phyloP scores from a whole-genome alignment of 2,888 invertebrate species.

The Tipula vernalis region DNA sequence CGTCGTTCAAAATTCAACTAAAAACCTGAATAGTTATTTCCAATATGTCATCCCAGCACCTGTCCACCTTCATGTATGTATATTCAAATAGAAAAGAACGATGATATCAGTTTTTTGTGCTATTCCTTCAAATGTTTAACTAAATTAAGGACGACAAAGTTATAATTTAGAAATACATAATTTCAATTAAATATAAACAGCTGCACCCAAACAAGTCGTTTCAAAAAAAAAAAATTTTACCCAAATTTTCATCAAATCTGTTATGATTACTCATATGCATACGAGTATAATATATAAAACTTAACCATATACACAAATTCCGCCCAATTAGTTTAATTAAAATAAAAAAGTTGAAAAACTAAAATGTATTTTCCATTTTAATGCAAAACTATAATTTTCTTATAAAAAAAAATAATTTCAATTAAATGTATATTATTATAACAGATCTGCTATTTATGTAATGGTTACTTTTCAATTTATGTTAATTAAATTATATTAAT shows the following conservation, averaged over 20 bases:
- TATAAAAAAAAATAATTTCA: not conserved
- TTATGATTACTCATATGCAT: not conserved
- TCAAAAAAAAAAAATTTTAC: not conserved
- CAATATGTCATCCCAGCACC: too few species aligned
- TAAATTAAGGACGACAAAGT: not conserved
- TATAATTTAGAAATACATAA: not conserved
- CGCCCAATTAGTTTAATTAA: not conserved
- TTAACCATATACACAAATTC: not conserved
- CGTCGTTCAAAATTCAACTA: too few species aligned
- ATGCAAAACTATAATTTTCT: not conserved
- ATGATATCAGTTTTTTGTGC: not conserved
- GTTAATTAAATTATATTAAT: not conserved
- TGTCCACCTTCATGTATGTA: too few species aligned
- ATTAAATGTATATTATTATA: not conserved
- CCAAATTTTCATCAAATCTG: not conserved
- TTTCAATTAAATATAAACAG: not conserved
- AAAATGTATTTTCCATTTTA: too few species aligned
- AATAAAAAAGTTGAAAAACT: not conserved
- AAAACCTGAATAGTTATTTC: too few species aligned
- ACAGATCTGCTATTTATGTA: not conserved
- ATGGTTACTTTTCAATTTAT: not conserved
- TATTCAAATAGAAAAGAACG: not conserved
- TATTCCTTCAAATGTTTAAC: not conserved
- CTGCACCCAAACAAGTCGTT: not conserved
- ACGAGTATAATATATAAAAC: not conserved